phyloP scores from a whole-genome alignment of 2,888 invertebrate species.

The Nymphalis polychloros region DNA sequence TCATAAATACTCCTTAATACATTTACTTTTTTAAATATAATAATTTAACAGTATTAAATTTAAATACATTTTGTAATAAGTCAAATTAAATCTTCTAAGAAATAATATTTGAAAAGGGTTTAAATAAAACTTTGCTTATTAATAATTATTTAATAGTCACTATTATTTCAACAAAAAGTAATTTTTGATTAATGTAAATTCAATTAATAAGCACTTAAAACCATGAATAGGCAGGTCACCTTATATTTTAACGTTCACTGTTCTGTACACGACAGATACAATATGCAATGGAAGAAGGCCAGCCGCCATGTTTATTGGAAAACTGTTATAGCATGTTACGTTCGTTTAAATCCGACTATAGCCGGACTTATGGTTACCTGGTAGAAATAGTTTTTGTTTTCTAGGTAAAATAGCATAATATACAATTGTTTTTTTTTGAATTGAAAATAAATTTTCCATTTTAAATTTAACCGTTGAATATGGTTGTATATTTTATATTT shows the following conservation, averaged over 20 bases:
- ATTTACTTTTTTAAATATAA: too few species aligned
- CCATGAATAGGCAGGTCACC: conserved; percentile 11
- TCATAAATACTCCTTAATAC: too few species aligned
- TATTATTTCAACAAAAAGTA: not conserved
- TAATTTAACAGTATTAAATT: too few species aligned
- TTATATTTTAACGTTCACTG: conserved; percentile 12
- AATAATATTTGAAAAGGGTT: too few species aligned
- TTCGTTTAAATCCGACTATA: conserved; percentile 22
- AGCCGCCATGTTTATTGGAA: conserved; percentile 25
- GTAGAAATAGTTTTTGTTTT: conserved; percentile 38
- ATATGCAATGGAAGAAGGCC: conserved; percentile 22
- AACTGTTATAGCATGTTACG: conserved; percentile 17
- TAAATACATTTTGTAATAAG: too few species aligned
- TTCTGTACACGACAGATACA: conserved; percentile 26
- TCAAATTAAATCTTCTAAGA: too few species aligned
- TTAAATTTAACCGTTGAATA: too few species aligned
- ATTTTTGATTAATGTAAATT: not conserved
- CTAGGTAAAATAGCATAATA: conserved; percentile 16
- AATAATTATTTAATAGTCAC: not conserved
- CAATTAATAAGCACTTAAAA: conserved; percentile 14
- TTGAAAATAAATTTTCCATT: too few species aligned
- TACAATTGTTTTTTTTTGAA: too few species aligned
- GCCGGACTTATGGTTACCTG: conserved; percentile 27
- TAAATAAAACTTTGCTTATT: not conserved
- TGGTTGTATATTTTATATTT: too few species aligned